Evolutionary conservation across 2,113 vertebrate species (phyloP), one percentile per base, ranked within the genome.

Genomic region (Tautogolabrus adspersus): DNA sequence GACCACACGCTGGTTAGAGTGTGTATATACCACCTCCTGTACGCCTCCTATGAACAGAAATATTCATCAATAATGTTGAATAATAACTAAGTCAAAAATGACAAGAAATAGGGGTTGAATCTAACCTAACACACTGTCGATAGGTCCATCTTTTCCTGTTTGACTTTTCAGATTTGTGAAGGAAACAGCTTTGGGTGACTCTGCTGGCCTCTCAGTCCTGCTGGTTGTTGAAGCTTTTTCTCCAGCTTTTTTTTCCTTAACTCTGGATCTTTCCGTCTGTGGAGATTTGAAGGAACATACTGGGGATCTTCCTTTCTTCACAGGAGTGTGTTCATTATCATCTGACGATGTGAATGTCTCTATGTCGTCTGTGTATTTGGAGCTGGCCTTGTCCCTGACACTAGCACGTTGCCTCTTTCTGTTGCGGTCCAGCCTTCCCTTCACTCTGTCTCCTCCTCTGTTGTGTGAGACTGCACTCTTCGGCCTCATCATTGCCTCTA

Each of bases 1-100:
- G 67, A 98, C 96, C 67, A 99, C 95, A 0, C 90, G 94, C 93
- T 99, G 98, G 91, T 99, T 99, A 42, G 98, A 99, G 87, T 99
- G 97, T 67, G 96, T 93, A 66, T 96, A 97, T 12, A 87, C 93
- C 88, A 98, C 97, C 82, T 96, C 97, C 51, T 90, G 94, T 81
- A 98, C 94, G 5, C 93, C 95, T 83, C 91, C 97, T 98, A 81
- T 11, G 61, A 56, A 77, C 22, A 72, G 8, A 73, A 57, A 87
- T 1, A 71, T 0, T 30, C 19, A 69, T 57, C 3, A 69, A 65
- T 54, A 3, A 56, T 42, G 10, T 9, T 66, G 2, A 64, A 52
- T 4, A 1, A 51, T 11, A 8, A n/a, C 16, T 8, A 21, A 54
- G 0, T 51, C 21, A 13, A 37, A 60, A 59, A 13, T 10, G 1